Evolutionary conservation across 1,140 invertebrate genomes (phyloP), one percentile per base, ranked within the genome.

Genomic region (Oppia nitens): DNA sequence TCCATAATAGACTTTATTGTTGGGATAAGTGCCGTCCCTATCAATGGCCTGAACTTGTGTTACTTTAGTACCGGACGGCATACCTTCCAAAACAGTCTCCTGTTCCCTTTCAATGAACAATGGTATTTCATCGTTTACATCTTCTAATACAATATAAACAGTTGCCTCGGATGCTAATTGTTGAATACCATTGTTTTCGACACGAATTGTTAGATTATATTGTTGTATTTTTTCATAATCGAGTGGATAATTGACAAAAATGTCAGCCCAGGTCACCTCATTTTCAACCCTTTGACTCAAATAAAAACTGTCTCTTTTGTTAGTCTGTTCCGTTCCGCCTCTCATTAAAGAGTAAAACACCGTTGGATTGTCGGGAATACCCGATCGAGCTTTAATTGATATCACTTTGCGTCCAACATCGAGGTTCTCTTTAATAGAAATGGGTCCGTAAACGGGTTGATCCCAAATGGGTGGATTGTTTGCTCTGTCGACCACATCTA

Each of bases 401-500:
- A 85, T 90, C 80, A 94, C 87, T 81, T 87, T 83, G 77, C 87
- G 89, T 82, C 89, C 87, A 79, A 92, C 85, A 81, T 86, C 89
- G 80, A 91, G 85, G 84, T 92, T 92, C 85, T 94, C 89, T 81
- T 84, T 84, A 80, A 93, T 86, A 81, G 84, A 83, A 79, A 88
- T 88, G 77, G 87, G 87, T 77, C 87, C 87, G 81, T 93, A 93
- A 76, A 87, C 80, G 76, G 78, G 81, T 75, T 80, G 79, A 79
- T 92, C 86, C 88, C 88, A 94, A 73, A 90, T 80, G 74, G 89
- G 89, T 73, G 89, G 88, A 80, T 92, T 92, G 83, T 91, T 92
- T 81, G 91, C 90, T 77, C 87, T 84, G 82, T 92, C 87, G 78
- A 94, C 87, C 76, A 94, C 87, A 79, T 90, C 87, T 82, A 94